Conservation (phyloP, 2,113 vertebrate species). For the Pao palembangensis region DNA sequence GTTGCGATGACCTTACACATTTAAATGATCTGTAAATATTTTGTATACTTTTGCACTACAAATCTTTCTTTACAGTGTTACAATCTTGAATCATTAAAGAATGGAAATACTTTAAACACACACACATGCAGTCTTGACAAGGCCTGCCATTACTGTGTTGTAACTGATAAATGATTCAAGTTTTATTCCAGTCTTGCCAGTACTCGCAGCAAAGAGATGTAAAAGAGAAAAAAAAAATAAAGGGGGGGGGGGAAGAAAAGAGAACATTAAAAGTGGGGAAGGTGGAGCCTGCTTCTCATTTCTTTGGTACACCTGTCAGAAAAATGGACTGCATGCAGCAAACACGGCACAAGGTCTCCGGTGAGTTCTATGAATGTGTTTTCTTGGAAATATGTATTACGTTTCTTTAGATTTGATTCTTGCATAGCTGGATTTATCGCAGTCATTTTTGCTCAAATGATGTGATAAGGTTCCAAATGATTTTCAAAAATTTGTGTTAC, state of each 20-base stretch:
- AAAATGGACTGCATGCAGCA: constrained; percentile 33
- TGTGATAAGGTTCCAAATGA: no score
- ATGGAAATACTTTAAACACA: no score
- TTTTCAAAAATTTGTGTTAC: not conserved
- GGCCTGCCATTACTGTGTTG: no score
- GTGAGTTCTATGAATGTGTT: constrained; percentile 30
- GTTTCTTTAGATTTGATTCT: not conserved
- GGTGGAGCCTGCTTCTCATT: constrained; percentile 33
- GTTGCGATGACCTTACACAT: no score
- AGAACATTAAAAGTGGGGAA: not conserved
- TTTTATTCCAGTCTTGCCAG: not conserved
- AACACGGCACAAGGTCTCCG: not conserved
- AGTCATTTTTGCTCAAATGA: not conserved
- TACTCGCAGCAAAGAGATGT: not conserved
- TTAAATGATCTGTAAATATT: no score
- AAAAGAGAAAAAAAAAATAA: not conserved
- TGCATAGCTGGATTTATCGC: no score
- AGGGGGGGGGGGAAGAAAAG: not conserved
- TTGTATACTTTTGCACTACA: no score
- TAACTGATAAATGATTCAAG: no score
- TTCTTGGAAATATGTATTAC: not conserved
- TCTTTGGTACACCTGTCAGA: constrained; percentile 1
- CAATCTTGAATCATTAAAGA: no score
- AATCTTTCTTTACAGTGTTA: no score
- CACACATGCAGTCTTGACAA: no score